A percentile compares a stretch with the other conserved stretches of the same genome.
phyloP scores from a whole-genome alignment of 2,888 invertebrate species.

The Catonia carolina region DNA sequence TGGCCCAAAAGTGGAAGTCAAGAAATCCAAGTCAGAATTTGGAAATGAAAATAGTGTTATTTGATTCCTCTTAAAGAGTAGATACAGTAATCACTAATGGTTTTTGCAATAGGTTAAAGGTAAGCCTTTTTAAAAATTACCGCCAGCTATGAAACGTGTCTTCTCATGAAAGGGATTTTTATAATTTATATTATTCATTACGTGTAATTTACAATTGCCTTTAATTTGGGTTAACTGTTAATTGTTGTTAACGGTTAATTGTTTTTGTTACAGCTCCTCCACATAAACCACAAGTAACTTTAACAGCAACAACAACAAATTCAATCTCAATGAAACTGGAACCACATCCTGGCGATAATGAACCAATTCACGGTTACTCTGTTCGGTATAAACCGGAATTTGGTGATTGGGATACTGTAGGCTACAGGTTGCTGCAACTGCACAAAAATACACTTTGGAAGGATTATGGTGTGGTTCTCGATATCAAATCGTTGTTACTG shows the following conservation, averaged over 20 bases:
- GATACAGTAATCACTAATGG: too few species aligned
- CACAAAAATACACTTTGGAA: constrained; percentile 77
- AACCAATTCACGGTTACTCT: constrained; percentile 87
- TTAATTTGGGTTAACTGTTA: too few species aligned
- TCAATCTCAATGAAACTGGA: constrained; percentile 65
- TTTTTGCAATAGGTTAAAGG: too few species aligned
- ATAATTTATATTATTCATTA: too few species aligned
- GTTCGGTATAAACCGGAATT: constrained; percentile 91
- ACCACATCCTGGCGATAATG: constrained; percentile 68
- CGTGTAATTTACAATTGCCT: too few species aligned
- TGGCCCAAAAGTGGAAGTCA: too few species aligned
- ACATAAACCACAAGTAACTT: constrained; percentile 64
- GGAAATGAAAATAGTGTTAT: too few species aligned
- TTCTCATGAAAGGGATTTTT: too few species aligned
- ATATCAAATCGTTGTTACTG: constrained; percentile 88
- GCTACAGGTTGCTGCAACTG: constrained; percentile 60
- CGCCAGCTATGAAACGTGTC: too few species aligned
- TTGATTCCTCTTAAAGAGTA: too few species aligned
- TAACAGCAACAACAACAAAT: constrained; percentile 68
- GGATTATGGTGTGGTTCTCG: constrained; percentile 86
- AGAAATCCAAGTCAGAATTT: too few species aligned
- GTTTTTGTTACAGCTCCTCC: constrained; percentile 55
- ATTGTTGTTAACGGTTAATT: too few species aligned
- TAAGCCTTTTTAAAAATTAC: background rate
- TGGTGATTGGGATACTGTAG: constrained; percentile 88